Base-by-base conservation (phyloP, 2,113 vertebrate species). In the Clupea harengus region DNA sequence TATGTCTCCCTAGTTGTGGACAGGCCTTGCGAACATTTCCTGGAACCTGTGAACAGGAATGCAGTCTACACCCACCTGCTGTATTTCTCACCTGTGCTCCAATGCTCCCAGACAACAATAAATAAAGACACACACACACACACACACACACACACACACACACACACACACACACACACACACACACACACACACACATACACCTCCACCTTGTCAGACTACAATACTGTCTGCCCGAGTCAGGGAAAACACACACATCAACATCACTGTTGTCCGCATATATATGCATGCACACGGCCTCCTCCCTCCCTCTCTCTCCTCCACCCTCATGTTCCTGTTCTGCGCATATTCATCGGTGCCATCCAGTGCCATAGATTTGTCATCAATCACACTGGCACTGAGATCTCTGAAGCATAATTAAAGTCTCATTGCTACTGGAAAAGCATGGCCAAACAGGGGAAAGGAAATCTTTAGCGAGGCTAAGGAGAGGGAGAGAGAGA, bases 31-130 rank as follows among this genome's bases (percentile, higher is more conserved):
- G 82, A 54, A 85, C 78, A 45, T 57, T 88, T 90, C 86, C 90
- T 87, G 88, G 89, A 89, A 90, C 10, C 28, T 75, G 82, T 20
- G 54, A 54, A 39, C n/a, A 82, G 89, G 86, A 92, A 89, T 81
- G 86, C 64, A 88, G 67, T 75, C 91, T 81, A 86, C 95, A 93
- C 89, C 57, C 84, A 90, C 89, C 81, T 85, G 92, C 85, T 91
- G 89, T 89, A 93, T 94, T 94, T 93, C 94, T 92, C 95, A 95
- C 94, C 87, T 88, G 78, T 87, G 86, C 90, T 83, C 45, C 81
- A 85, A 52, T 64, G 83, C 82, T 82, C 82, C 50, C 78, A 45
- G 6, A 50, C n/a, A 84, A 60, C 57, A 82, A 85, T 80, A 39
- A 81, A 28, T 52, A 49, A 9, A 45, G 22, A 86, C 64, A 28